A percentile compares a stretch with the other conserved stretches of the same genome.
Evolutionary conservation across 2,113 vertebrate genomes (phyloP).

Genomic region (Callithrix jacchus): DNA sequence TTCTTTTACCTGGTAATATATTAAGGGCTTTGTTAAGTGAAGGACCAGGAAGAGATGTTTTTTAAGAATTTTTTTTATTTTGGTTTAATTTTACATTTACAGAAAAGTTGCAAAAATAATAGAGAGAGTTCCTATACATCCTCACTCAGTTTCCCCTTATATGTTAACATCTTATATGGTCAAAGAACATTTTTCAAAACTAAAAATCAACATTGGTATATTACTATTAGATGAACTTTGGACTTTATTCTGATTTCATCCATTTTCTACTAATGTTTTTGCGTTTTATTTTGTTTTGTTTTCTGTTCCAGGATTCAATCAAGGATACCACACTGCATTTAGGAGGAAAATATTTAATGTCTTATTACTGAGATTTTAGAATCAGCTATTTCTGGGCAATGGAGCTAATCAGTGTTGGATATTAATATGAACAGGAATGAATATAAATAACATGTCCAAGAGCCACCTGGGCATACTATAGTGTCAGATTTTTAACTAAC

Average conservation of each 20-base stretch:
- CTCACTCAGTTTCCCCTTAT: background rate
- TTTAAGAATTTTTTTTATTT: background rate
- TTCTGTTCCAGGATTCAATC: background rate
- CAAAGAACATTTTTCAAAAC: constrained; percentile 26
- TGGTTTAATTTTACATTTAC: constrained; percentile 30
- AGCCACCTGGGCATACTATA: background rate
- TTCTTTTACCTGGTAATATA: constrained; percentile 16
- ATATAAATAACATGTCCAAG: background rate
- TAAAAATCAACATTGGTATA: background rate
- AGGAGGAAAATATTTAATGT: constrained; percentile 5
- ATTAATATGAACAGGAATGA: background rate
- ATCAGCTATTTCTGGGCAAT: constrained; percentile 6
- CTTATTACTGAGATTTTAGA: background rate
- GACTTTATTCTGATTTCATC: background rate
- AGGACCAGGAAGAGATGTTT: background rate
- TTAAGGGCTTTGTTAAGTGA: background rate
- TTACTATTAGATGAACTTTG: background rate
- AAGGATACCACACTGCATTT: background rate
- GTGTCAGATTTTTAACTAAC: background rate
- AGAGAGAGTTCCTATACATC: background rate
- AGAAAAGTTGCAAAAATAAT: constrained; percentile 34
- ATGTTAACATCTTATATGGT: background rate
- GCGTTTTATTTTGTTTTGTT: background rate
- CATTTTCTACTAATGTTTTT: background rate
- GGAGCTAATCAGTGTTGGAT: background rate